Evolutionary conservation across 2,113 vertebrate genomes (phyloP), one percentile per base, ranked within the genome.

Genomic region (Tamias sibiricus): DNA sequence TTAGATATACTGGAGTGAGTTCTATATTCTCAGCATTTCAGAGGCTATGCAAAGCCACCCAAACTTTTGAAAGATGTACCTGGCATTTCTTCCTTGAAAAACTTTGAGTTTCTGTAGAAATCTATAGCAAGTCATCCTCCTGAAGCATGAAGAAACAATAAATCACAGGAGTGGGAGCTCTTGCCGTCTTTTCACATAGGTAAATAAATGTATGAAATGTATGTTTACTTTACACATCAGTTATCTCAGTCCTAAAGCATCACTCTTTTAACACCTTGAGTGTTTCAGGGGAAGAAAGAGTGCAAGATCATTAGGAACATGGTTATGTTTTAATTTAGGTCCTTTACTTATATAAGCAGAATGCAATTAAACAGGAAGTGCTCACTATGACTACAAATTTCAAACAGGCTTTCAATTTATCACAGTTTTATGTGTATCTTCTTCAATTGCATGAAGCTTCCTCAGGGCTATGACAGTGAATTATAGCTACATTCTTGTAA

Each of bases 311-410:
- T 97, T 97, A 95, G 80, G 94, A 97, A 87, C 72, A 96, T 87
- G 95, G 95, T 97, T 97, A 94, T 87, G 59, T 66, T 97, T 97
- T 96, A 96, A 97, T 98, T 96, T 97, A 93, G 87, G 86, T 90
- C 86, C 95, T 96, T 98, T 94, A 92, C 95, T 96, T 97, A 97
- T 95, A 74, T 95, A 98, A 97, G 93, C 92, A 90, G 87, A 95
- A 98, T 95, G 80, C 95, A 97, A 91, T 97, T 98, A 97, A 96
- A 93, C 35, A 96, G 62, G 87, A 96, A 96, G 79, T 95, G 71
- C 20, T 97, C 59, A 0, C 83, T 84, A 32, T 87, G 94, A 95
- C 95, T 97, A 59, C 89, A 83, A 95, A 97, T 97, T 98, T 97
- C 97, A 97, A 95, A 95, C 49, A 94, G 77, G 40, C 90, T 97